Conservation (phyloP, 30 jellyfish, hydroid and myxozoan species). For the Hydra vulgaris region DNA sequence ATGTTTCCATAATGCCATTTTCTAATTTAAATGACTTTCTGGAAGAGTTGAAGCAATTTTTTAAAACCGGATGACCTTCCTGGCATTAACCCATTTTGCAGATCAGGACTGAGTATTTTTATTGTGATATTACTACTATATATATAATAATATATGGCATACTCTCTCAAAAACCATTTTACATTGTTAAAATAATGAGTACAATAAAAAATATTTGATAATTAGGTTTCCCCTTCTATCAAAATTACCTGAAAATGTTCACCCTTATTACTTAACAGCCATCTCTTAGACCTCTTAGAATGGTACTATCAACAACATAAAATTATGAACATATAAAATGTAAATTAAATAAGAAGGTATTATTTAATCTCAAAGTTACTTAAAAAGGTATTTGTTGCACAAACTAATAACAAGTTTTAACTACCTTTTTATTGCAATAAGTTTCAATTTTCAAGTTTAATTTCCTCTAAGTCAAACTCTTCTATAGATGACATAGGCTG, state of each 20-base stretch:
- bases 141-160: background rate
- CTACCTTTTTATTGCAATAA: background rate
- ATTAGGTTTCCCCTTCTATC: background rate
- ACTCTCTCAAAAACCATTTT: background rate
- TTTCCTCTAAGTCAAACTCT: conserved; percentile 3
- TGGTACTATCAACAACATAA: background rate
- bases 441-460: background rate
- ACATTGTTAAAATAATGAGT: background rate
- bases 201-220: background rate
- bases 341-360: background rate
- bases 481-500: background rate
- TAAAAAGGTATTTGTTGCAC: background rate
- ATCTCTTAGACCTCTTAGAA: background rate
- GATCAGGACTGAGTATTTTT: background rate
- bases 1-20: no score
- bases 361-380: background rate
- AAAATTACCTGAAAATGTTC: background rate
- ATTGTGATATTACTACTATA: background rate
- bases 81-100: background rate
- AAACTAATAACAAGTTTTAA: background rate
- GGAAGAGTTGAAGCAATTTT: background rate
- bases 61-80: background rate
- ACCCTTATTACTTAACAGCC: background rate
- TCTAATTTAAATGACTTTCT: background rate
- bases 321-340: background rate